These are phyloP conservation scores for Actenoides hombroni DNA, from an alignment of 2,113 vertebrate species.

Conservation along the genomic window DNA sequence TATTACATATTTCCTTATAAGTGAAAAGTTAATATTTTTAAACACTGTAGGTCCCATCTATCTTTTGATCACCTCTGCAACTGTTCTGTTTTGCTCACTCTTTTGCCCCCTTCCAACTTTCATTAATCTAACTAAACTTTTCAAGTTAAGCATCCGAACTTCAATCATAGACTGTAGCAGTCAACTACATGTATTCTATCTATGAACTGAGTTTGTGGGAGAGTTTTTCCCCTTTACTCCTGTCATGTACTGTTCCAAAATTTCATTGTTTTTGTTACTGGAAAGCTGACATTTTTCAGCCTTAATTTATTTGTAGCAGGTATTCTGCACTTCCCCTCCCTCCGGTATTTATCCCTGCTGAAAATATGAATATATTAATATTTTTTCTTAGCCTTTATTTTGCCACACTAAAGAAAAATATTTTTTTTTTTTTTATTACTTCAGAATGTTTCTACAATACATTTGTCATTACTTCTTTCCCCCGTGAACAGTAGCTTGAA, in stretches of 20 bases:
- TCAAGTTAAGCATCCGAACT: not conserved
- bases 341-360: not conserved
- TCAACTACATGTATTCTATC: not conserved
- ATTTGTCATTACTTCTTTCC: not conserved
- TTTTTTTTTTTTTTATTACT: not conserved
- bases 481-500: not conserved
- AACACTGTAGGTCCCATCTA: not conserved
- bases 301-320: not conserved
- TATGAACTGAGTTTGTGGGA: not conserved
- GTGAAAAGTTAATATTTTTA: not conserved
- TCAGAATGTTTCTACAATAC: not conserved
- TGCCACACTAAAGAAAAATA: not conserved
- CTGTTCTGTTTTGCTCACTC: not conserved
- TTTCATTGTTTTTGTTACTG: not conserved
- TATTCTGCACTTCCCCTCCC: not conserved
- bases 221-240: not conserved
- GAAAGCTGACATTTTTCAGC: not conserved
- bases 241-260: not conserved
- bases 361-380: not conserved
- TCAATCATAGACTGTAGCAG: not conserved
- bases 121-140: not conserved
- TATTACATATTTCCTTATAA: not conserved
- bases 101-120: not conserved
- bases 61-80: not conserved
- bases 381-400: not conserved